Evolutionary conservation across 2,888 invertebrate genomes (phyloP).

Genomic region (Lomographa bimaculata): DNA sequence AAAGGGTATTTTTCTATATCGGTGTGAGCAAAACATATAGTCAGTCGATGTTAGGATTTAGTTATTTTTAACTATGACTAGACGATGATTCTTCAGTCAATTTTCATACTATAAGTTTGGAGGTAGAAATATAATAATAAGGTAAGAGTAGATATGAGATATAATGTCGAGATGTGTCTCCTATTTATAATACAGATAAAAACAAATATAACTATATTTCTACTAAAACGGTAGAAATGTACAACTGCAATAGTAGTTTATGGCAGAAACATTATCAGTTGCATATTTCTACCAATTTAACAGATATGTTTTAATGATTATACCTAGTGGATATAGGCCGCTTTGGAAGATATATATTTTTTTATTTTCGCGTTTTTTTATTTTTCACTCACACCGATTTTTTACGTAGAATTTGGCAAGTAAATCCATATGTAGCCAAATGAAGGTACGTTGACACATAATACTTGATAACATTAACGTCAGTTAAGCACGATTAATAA

Average conservation of each 20-base stretch:
- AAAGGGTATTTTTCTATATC: slow-evolving; percentile 41
- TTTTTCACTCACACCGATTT: slow-evolving; percentile 67
- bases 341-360: no score
- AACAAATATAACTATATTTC: no score
- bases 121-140: no score
- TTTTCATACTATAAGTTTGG: slow-evolving; percentile 22
- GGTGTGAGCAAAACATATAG: slow-evolving; percentile 60
- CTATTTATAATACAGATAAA: slow-evolving; percentile 25
- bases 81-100: slow-evolving; percentile 42
- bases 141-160: no score
- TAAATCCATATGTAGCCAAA: slow-evolving; percentile 35
- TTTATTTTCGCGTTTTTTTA: no score
- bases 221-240: slow-evolving; percentile 6
- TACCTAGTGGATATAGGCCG: no score
- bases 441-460: slow-evolving; percentile 30
- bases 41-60: slow-evolving; percentile 33
- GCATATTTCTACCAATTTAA: slow-evolving; percentile 6
- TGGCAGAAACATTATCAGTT: slow-evolving; percentile 1
- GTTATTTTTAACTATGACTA: slow-evolving; percentile 46
- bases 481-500: slow-evolving; percentile 69
- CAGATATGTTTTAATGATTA: no score
- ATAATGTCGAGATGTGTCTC: no score
- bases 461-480: slow-evolving; percentile 49
- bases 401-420: slow-evolving; percentile 60
- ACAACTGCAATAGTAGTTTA: background rate